Conservation (phyloP, 2,797 vertebrate genomes). For the Myotis planiceps region DNA sequence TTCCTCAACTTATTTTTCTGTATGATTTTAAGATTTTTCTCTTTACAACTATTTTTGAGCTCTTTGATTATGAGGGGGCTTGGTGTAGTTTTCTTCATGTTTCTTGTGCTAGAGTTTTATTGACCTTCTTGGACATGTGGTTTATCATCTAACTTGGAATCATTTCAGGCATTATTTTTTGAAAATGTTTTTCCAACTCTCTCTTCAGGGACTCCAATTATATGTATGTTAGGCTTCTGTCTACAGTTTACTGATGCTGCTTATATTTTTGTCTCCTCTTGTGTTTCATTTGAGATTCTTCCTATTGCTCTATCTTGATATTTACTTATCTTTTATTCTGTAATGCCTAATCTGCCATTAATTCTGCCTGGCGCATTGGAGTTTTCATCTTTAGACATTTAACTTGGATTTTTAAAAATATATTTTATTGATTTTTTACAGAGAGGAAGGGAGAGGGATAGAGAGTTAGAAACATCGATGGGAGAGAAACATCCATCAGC, state of each 20-base stretch:
- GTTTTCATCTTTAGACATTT: background rate
- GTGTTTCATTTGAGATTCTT: background rate
- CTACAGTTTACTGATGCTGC: background rate
- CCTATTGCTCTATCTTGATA: background rate
- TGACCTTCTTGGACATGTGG: no score
- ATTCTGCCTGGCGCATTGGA: background rate
- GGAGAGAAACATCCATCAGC: no score
- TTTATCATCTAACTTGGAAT: background rate
- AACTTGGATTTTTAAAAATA: background rate
- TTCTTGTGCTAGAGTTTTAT: background rate
- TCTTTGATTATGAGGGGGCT: background rate
- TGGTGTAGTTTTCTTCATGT: background rate
- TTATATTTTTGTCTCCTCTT: no score
- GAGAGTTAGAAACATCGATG: no score
- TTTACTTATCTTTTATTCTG: background rate
- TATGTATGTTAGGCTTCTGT: background rate
- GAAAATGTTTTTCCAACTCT: background rate
- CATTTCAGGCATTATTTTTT: background rate
- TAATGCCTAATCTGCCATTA: background rate
- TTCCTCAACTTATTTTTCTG: background rate
- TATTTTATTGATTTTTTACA: no score
- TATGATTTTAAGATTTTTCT: background rate
- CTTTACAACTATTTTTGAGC: background rate
- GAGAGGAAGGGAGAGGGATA: no score
- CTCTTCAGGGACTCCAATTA: background rate